Conservation (phyloP, 2,113 vertebrate species). For the Tachysurus vachellii region DNA sequence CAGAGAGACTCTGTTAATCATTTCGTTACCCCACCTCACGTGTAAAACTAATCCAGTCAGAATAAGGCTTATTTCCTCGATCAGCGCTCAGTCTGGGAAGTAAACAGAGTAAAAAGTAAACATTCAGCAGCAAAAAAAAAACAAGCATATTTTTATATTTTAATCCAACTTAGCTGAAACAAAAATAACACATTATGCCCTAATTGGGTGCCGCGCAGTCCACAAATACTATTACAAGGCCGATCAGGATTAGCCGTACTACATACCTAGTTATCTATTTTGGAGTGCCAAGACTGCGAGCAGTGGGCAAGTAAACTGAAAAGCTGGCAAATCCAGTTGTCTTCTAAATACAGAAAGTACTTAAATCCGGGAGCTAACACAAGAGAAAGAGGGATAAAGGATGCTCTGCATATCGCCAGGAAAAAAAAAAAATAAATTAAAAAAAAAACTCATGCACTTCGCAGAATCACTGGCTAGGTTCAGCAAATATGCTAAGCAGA, state of each 20-base stretch:
- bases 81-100: background rate
- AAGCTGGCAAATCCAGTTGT: conserved; percentile 87
- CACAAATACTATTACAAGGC: conserved; percentile 83
- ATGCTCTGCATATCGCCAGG: conserved; percentile 81
- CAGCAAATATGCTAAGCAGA: conserved; percentile 86
- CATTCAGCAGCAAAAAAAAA: conserved; percentile 54
- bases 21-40: background rate
- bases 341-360: conserved; percentile 85
- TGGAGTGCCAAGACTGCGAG: conserved; percentile 79
- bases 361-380: conserved; percentile 82
- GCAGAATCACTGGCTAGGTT: conserved; percentile 85
- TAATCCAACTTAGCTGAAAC: conserved; percentile 80
- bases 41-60: conserved; percentile 1
- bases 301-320: conserved; percentile 83
- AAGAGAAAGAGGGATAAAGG: conserved; percentile 84
- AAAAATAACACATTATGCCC: conserved; percentile 81
- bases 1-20: background rate
- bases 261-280: conserved; percentile 84
- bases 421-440: conserved; percentile 16
- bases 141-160: conserved; percentile 71
- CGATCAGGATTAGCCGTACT: conserved; percentile 81
- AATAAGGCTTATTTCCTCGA: background rate
- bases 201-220: conserved; percentile 80
- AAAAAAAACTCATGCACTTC: conserved; percentile 77
- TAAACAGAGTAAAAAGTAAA: conserved; percentile 66